Conservation (phyloP, 2,113 vertebrate species). For the Channa maculata region DNA sequence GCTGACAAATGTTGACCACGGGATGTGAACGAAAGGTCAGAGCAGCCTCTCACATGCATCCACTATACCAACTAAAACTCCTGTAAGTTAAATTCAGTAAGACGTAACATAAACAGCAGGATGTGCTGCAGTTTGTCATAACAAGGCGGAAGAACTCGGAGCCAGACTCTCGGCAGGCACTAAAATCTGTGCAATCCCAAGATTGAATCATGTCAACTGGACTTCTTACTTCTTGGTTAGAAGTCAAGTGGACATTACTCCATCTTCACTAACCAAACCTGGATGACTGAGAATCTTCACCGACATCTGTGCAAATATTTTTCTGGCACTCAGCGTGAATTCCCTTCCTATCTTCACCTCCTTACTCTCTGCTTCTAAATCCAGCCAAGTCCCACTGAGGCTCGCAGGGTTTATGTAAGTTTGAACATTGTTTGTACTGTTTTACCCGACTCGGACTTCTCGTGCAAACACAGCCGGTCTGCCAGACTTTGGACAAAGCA, state of each 20-base stretch:
- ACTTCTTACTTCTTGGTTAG: too few relatives aligned
- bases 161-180: constrained; percentile 8
- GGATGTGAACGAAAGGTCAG: constrained; percentile 11
- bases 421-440: constrained; percentile 50
- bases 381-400: constrained; percentile 23
- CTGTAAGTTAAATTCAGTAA: too few relatives aligned
- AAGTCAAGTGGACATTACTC: too few relatives aligned
- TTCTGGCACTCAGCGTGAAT: constrained; percentile 29
- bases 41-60: constrained; percentile 6
- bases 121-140: background rate
- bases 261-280: too few relatives aligned
- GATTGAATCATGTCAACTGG: too few relatives aligned
- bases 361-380: constrained; percentile 24
- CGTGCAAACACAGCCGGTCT: constrained; percentile 29
- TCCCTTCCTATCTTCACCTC: constrained; percentile 7
- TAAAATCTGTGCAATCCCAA: background rate
- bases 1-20: constrained; percentile 36
- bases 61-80: too few relatives aligned
- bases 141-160: background rate
- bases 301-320: constrained; percentile 70
- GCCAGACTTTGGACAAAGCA: constrained; percentile 30
- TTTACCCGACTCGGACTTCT: constrained; percentile 21
- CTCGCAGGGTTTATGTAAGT: constrained; percentile 52
- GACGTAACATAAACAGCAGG: background rate
- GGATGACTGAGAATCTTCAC: too few relatives aligned